Percentiles rank a stretch among this genome's conserved stretches.
These are phyloP conservation scores for Isotomurus palustris DNA, from an alignment of 2,888 invertebrate species.

Conservation along the genomic window DNA sequence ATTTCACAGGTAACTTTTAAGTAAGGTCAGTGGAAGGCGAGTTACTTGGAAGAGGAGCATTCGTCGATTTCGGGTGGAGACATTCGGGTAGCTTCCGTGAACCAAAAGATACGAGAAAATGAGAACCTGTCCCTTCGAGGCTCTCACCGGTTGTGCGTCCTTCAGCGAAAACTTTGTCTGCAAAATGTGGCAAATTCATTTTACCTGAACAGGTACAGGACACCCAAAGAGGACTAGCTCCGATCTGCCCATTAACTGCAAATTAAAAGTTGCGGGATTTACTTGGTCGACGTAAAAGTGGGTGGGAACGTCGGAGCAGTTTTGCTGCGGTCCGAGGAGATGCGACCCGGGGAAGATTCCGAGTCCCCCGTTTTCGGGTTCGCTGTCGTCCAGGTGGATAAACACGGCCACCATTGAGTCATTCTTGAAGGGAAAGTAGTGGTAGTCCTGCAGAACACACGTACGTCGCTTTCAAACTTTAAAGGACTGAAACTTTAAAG, in stretches of 20 bases:
- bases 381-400: constrained; percentile 57
- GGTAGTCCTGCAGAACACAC: constrained; percentile 54
- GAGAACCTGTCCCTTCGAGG: constrained; percentile 57
- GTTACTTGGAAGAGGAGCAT: constrained; percentile 55
- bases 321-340: constrained; percentile 57
- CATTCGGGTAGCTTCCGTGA: constrained; percentile 58
- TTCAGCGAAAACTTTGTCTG: constrained; percentile 54
- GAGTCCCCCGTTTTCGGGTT: constrained; percentile 58
- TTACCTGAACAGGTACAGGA: too few relatives aligned
- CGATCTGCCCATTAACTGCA: not conserved
- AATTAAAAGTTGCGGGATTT: constrained; percentile 10
- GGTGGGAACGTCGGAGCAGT: constrained; percentile 52
- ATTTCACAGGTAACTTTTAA: too few relatives aligned
- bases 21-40: too few relatives aligned
- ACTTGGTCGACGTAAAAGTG: constrained; percentile 46
- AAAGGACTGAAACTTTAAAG: too few relatives aligned
- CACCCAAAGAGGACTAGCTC: too few relatives aligned
- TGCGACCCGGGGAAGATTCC: constrained; percentile 60
- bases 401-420: constrained; percentile 60
- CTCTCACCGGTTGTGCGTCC: constrained; percentile 54
- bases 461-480: not conserved
- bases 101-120: constrained; percentile 59
- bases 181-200: too few relatives aligned
- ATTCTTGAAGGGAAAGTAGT: constrained; percentile 59
- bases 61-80: constrained; percentile 52